phyloP scores from a whole-genome alignment of 2,888 invertebrate species.

The Acanthosoma haemorrhoidale region DNA sequence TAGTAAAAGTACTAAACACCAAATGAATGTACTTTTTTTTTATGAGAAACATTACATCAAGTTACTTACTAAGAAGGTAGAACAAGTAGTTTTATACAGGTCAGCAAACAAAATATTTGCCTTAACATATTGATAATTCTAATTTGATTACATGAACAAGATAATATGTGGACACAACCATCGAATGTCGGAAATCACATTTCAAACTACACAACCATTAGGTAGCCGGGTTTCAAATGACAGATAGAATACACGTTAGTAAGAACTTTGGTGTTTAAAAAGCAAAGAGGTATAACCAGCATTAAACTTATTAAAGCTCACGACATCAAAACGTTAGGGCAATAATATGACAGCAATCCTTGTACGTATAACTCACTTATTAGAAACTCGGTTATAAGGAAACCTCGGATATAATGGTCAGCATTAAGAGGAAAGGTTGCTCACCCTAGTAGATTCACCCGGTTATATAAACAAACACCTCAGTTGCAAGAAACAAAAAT shows the following conservation, averaged over 20 bases:
- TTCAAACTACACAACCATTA: not conserved
- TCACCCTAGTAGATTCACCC: too few relatives aligned
- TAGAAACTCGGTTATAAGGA: too few relatives aligned
- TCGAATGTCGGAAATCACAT: not conserved
- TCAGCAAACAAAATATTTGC: constrained; percentile 44
- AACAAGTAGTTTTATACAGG: constrained; percentile 68
- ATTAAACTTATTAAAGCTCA: too few relatives aligned
- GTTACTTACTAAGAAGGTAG: constrained; percentile 72
- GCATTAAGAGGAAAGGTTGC: too few relatives aligned
- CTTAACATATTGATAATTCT: constrained; percentile 32
- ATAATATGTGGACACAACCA: not conserved
- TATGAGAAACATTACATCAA: not conserved
- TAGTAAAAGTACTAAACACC: not conserved
- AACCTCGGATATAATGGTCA: too few relatives aligned
- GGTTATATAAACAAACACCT: too few relatives aligned
- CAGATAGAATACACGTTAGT: not conserved
- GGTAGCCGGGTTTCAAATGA: not conserved
- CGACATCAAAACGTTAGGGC: too few relatives aligned
- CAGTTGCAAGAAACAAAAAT: too few relatives aligned
- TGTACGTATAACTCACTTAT: too few relatives aligned
- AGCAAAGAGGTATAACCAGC: not conserved
- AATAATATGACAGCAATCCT: too few relatives aligned
- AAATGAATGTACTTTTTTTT: not conserved
- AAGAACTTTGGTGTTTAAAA: not conserved
- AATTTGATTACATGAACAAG: not conserved